Evolutionary conservation across 2,888 invertebrate species (phyloP).

Genomic region (Caenorhabditis uteleia): DNA sequence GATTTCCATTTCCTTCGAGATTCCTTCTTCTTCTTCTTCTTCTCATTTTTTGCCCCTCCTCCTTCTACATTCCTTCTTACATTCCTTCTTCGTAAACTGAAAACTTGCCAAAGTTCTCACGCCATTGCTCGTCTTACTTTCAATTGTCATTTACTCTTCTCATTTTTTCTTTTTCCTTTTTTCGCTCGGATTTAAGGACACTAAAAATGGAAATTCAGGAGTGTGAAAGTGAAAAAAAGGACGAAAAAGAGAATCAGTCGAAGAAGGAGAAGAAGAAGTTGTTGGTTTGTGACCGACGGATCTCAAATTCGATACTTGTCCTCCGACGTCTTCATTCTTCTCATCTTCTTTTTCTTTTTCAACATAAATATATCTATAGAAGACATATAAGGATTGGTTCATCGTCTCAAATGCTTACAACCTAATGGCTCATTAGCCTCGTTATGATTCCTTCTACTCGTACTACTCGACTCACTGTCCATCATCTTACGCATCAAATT

Average conservation of each 20-base stretch:
- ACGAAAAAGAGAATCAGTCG: no score
- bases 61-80: no score
- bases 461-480: conserved; percentile 20
- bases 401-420: neutral
- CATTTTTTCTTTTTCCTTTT: conserved; percentile 15
- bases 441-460: conserved; percentile 29
- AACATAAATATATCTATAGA: no score
- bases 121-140: neutral
- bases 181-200: conserved; percentile 9
- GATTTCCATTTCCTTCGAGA: no score
- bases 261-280: no score
- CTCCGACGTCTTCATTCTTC: conserved; percentile 5
- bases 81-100: neutral
- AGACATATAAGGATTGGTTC: neutral
- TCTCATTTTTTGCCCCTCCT: no score
- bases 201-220: conserved; percentile 21
- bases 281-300: no score
- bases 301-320: no score
- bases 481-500: conserved; percentile 18
- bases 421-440: conserved; percentile 42
- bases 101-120: no score
- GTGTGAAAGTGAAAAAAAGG: conserved; percentile 6
- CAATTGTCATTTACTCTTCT: neutral
- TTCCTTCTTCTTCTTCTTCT: no score
- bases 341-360: neutral